phyloP scores from a whole-genome alignment of 2,113 vertebrate genomes.

The Eretmochelys imbricata region DNA sequence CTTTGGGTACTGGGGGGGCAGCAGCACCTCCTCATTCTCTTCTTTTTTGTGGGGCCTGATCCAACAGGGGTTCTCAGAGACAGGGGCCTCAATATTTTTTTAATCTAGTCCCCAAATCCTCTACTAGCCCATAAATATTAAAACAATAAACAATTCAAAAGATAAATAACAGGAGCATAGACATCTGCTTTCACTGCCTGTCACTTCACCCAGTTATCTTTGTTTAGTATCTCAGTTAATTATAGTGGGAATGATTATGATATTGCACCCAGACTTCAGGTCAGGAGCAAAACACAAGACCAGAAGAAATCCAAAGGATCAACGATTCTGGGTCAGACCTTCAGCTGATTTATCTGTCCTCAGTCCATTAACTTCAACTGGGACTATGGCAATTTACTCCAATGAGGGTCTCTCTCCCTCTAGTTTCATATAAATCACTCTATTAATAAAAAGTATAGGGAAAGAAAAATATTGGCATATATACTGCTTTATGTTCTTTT shows the following conservation, averaged over 20 bases:
- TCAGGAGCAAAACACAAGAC: background rate
- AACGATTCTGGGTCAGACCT: background rate
- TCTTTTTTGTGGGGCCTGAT: background rate
- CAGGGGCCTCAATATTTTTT: background rate
- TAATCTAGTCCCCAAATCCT: background rate
- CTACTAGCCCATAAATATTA: accelerated
- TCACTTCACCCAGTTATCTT: background rate
- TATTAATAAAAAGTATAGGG: background rate
- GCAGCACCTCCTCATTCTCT: background rate
- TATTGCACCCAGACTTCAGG: background rate
- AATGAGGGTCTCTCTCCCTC: background rate
- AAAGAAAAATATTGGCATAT: background rate
- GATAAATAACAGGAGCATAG: accelerated
- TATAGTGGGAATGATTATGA: background rate
- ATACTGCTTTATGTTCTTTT: background rate
- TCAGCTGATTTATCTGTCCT: accelerated
- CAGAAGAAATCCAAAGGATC: background rate
- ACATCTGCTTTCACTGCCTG: background rate
- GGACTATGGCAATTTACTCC: background rate
- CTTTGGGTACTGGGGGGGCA: background rate
- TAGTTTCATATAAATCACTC: background rate
- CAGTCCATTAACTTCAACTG: accelerated
- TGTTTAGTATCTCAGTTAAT: background rate
- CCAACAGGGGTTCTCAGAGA: background rate
- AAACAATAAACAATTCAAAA: background rate